Conservation (phyloP, 2,113 vertebrate genomes). For the Cebidichthys violaceus region DNA sequence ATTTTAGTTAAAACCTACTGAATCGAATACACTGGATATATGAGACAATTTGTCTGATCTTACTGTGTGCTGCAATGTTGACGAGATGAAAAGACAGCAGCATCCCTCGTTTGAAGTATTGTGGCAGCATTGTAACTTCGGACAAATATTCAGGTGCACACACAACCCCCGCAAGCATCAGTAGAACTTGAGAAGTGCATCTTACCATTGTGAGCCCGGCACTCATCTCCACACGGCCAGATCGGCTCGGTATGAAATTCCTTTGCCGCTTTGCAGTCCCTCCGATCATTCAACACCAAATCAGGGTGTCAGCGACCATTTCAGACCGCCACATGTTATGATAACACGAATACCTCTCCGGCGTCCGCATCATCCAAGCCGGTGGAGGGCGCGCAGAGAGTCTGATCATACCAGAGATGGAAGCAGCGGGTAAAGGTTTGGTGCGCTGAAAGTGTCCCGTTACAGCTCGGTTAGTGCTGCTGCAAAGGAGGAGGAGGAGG, state of each 20-base stretch:
- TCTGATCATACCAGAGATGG: constrained; percentile 15
- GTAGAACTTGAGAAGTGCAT: constrained; percentile 57
- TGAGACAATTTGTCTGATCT: neutral
- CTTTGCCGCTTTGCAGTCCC: constrained; percentile 9
- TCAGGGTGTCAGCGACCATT: constrained; percentile 29
- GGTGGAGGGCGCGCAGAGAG: constrained; percentile 31
- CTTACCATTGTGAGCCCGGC: constrained; percentile 52
- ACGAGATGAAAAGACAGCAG: neutral
- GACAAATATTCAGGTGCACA: neutral
- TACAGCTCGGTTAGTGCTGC: constrained; percentile 62
- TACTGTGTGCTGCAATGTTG: neutral
- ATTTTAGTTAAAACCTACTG: neutral
- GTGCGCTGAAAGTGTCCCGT: constrained; percentile 75
- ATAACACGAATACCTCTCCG: constrained; percentile 3
- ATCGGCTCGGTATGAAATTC: constrained; percentile 15
- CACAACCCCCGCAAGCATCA: constrained; percentile 5
- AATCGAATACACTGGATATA: neutral
- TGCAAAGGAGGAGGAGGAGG: constrained; percentile 57
- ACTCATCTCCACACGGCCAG: constrained; percentile 41
- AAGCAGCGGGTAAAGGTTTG: constrained; percentile 29
- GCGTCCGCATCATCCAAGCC: constrained; percentile 40
- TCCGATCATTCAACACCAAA: constrained; percentile 45
- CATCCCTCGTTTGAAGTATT: neutral
- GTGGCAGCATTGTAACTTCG: constrained; percentile 27
- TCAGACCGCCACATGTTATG: constrained; percentile 16